Conservation (phyloP, 2,113 vertebrate genomes). For the Triplophysa siluroides region DNA sequence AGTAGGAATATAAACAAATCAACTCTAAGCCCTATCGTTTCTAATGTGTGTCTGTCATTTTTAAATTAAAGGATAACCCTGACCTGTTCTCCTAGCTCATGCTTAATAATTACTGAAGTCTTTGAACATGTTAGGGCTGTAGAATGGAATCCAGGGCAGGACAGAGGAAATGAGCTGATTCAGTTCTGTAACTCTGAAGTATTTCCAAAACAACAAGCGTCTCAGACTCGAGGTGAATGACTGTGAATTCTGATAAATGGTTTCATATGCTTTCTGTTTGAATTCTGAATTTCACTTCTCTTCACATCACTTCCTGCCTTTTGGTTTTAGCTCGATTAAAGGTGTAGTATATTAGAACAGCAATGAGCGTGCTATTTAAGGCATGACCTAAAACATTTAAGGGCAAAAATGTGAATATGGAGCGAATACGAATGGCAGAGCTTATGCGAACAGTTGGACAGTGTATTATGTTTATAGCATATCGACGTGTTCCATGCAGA, state of each 20-base stretch:
- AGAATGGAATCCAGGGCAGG: slow-evolving; percentile 2
- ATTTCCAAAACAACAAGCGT: background rate
- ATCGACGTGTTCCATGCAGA: slow-evolving; percentile 10
- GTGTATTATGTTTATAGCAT: slow-evolving; percentile 5
- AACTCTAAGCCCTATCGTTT: background rate
- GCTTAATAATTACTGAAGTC: slow-evolving; percentile 6
- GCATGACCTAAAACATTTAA: background rate
- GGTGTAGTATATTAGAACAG: background rate
- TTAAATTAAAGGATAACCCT: background rate
- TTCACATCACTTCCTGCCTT: slow-evolving; percentile 2
- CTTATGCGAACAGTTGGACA: background rate
- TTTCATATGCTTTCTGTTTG: background rate
- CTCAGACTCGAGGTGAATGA: background rate
- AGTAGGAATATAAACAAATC: background rate
- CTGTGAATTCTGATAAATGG: background rate
- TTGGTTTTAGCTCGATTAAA: slow-evolving; percentile 41
- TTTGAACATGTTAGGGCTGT: slow-evolving; percentile 14
- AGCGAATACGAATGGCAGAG: background rate
- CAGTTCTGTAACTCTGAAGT: slow-evolving; percentile 12
- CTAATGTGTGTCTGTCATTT: background rate
- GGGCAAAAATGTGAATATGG: background rate
- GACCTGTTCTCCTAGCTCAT: background rate
- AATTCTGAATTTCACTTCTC: background rate
- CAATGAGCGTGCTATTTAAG: background rate
- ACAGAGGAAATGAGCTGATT: slow-evolving; percentile 36